phyloP scores from a whole-genome alignment of 2,888 invertebrate genomes.

The Prosopocoilus inquinatus region DNA sequence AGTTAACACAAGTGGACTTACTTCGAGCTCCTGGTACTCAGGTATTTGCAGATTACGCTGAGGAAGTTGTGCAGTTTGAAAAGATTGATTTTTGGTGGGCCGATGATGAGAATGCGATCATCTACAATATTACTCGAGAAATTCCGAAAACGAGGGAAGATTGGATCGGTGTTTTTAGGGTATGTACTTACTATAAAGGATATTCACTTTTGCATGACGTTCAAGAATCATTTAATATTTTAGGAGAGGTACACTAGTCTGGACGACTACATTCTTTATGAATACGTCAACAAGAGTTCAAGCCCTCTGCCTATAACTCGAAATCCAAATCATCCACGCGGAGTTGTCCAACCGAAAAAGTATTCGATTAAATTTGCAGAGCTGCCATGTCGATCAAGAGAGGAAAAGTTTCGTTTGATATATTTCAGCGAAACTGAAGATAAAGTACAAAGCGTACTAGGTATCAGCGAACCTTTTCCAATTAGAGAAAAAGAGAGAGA shows the following conservation, averaged over 20 bases:
- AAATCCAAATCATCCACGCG: slow-evolving; percentile 18
- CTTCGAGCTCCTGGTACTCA: slow-evolving; percentile 45
- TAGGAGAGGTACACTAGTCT: slow-evolving; percentile 76
- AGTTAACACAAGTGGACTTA: slow-evolving; percentile 20
- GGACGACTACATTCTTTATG: slow-evolving; percentile 82
- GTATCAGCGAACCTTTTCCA: slow-evolving; percentile 48
- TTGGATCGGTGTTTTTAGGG: slow-evolving; percentile 87
- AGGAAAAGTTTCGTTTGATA: slow-evolving; percentile 71
- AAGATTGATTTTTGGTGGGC: slow-evolving; percentile 70
- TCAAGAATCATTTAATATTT: slow-evolving; percentile 26
- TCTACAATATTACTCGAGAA: slow-evolving; percentile 49
- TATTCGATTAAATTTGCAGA: slow-evolving; percentile 44
- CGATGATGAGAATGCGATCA: slow-evolving; percentile 69
- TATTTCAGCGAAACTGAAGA: slow-evolving; percentile 74
- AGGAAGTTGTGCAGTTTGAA: slow-evolving; percentile 68
- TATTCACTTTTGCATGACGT: not conserved
- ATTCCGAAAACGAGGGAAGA: slow-evolving; percentile 55
- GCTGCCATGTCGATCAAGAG: slow-evolving; percentile 60
- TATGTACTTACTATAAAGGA: slow-evolving; percentile 45
- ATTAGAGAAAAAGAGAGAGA: slow-evolving; percentile 36
- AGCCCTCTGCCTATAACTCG: slow-evolving; percentile 40
- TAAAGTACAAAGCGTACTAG: slow-evolving; percentile 64
- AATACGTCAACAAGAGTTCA: slow-evolving; percentile 67
- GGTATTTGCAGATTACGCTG: slow-evolving; percentile 65
- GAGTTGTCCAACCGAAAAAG: slow-evolving; percentile 30